A percentile compares a stretch with the other conserved stretches of the same genome.
Evolutionary conservation across 2,888 invertebrate genomes (phyloP).

Genomic region (Brachylomia viminalis): DNA sequence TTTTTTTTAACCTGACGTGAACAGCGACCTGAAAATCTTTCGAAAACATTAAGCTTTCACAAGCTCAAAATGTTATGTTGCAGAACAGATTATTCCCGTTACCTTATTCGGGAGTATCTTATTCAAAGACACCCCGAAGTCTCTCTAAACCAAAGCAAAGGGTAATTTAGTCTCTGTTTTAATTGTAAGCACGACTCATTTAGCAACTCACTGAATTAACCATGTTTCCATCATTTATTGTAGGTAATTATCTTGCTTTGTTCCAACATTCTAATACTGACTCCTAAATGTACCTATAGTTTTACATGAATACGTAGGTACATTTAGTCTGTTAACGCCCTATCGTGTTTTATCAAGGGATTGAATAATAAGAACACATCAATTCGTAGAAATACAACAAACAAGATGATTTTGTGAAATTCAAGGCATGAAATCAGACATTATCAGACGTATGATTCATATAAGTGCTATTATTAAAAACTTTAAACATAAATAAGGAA

Average conservation of each 20-base stretch:
- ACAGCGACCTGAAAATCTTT: constrained; percentile 21
- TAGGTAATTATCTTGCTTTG: constrained; percentile 47
- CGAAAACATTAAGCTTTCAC: constrained; percentile 15
- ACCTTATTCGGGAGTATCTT: constrained; percentile 12
- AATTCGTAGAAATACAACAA: constrained; percentile 18
- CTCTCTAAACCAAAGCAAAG: constrained; percentile 6
- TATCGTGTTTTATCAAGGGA: constrained; percentile 4
- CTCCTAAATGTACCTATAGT: constrained; percentile 38
- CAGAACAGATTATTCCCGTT: not conserved
- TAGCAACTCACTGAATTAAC: constrained; percentile 40
- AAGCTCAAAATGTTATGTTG: not conserved
- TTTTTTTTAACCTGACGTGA: constrained; percentile 37
- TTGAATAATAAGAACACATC: not conserved
- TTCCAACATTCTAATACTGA: constrained; percentile 43
- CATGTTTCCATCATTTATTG: constrained; percentile 49
- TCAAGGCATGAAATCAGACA: constrained; percentile 50
- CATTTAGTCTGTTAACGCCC: not conserved
- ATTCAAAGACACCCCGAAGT: constrained; percentile 3
- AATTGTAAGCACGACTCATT: constrained; percentile 56
- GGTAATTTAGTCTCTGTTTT: constrained; percentile 42
- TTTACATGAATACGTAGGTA: constrained; percentile 31
- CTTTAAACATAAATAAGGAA: constrained; percentile 68
- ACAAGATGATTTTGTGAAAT: constrained; percentile 30
- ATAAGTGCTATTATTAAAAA: constrained; percentile 54
- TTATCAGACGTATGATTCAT: constrained; percentile 55